Evolutionary conservation across 1,140 invertebrate genomes (phyloP), one percentile per base, ranked within the genome.

Genomic region (Drosophila nannoptera): DNA sequence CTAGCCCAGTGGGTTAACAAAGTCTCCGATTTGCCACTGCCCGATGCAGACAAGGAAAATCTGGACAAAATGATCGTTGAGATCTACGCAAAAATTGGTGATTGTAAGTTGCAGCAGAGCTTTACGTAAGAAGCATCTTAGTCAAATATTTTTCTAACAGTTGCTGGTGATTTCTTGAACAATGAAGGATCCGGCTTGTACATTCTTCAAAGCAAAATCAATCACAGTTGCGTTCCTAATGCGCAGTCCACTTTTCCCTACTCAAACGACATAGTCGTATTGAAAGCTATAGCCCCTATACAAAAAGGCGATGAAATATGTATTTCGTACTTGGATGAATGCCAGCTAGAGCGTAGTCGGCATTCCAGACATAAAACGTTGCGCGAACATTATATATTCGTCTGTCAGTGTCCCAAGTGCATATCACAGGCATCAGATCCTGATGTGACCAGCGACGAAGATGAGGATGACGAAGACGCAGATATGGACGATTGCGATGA

Each of bases 141-240:
- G 9, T 46, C 7, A n/a, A 32, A 43, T 5, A 43, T 43, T 40
- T 12, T 9, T 6, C 5, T 32, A 11, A 16, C 9, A 97, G 96
- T 94, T 88, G 94, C 95, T 46, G 97, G 96, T 14, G 91, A 93
- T 63, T 99, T 98, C 89, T 89, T 98, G 11, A 96, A 98, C 89
- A 97, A 95, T 89, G 97, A 99, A 92, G 97, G 97, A 2, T 97
- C 97, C 12, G 97, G 95, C 2, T 90, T 99, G 0, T 99, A 96
- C 90, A 81, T 91, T 12, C 74, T 95, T 0, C 97, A 98, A 88
- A 97, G 97, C 87, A 91, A 94, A 36, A 94, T 95, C 58, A 99
- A 99, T 90, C 97, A 99, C 89, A 98, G 96, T 87, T 99, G 97
- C 89, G 87, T 91, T 0, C 97, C 97, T 5, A 98, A 98, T 91